A percentile compares a stretch with the other conserved stretches of the same genome.
These are phyloP conservation scores for Apistogramma diplotaenia DNA, from an alignment of 2,113 vertebrate genomes.

Conservation along the genomic window DNA sequence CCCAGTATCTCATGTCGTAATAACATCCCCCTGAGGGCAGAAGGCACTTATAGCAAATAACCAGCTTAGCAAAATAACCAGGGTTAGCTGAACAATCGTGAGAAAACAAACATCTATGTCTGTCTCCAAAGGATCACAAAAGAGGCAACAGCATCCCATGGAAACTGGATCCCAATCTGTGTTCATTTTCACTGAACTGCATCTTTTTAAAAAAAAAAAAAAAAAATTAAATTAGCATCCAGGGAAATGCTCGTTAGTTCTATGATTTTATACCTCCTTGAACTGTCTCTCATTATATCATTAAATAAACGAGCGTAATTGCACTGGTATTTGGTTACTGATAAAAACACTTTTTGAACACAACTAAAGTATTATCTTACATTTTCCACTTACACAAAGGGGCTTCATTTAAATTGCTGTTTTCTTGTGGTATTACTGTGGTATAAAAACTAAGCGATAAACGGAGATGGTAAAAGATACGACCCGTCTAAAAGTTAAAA, in stretches of 20 bases:
- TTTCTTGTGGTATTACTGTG: constrained; percentile 1
- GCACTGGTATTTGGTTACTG: constrained; percentile 6
- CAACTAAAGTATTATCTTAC: neutral
- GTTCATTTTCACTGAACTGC: constrained; percentile 23
- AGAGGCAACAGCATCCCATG: constrained; percentile 50
- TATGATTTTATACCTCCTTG: neutral
- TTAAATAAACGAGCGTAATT: constrained; percentile 14
- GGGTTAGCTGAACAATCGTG: constrained; percentile 60
- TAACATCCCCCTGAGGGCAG: constrained; percentile 65
- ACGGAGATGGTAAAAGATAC: constrained; percentile 13
- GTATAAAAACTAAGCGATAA: constrained; percentile 19
- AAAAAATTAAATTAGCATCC: constrained; percentile 22
- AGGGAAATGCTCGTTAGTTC: constrained; percentile 13
- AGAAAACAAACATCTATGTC: constrained; percentile 74
- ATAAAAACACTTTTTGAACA: constrained; percentile 17
- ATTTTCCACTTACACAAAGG: constrained; percentile 20
- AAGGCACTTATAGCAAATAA: constrained; percentile 75
- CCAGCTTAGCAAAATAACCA: constrained; percentile 66
- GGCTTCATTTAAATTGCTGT: constrained; percentile 12
- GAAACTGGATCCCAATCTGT: constrained; percentile 45
- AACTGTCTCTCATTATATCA: neutral
- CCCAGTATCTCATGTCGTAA: constrained; percentile 53
- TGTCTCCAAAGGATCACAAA: constrained; percentile 41
- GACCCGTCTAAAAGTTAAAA: constrained; percentile 40
- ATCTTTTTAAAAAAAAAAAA: too few relatives aligned